Base-by-base conservation (phyloP, 1,140 invertebrate species). In the Pseudomyrmex concolor region DNA sequence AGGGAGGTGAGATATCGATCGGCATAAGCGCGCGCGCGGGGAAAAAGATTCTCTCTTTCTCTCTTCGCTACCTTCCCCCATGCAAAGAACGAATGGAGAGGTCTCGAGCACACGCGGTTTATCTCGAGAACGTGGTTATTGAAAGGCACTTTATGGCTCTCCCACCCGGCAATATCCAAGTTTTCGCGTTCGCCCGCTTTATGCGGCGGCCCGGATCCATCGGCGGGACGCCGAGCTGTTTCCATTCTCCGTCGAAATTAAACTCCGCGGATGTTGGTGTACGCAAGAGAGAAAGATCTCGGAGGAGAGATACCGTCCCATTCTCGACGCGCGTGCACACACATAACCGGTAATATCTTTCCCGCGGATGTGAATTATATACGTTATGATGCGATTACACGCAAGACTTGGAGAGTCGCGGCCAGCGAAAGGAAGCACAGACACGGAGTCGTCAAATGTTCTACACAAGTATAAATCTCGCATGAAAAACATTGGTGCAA, bases 101-200 rank as follows among this genome's bases (percentile, higher is more conserved):
- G 17, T 19, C 7, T 68, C 48, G 66, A 51, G 66, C 76, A 59
- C 76, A 70, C 43, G 76, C 76, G 76, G 76, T 57, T 34, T 78
- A 78, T 78, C 76, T 59, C 54, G 64, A 70, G 76, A n/a, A 70
- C 54, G 57, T 19, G 54, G 76, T 59, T 80, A 80, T 80, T 50
- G 76, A 80, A 59, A 68, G 12, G 19, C 22, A 12, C 66, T 48
- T 80, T 71, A 34, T 71, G 43, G 45, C 12, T 60, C 22, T 48
- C 34, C 34, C 19, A 12, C 54, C 15, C 43, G 19, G 7, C 54
- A 60, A 67, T 71, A 71, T 80, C 55, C 10, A 59, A 78, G 43
- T 50, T 71, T 59, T 34, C 55, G 19, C 25, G n/a, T 17, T n/a
- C 17, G n/a, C 48, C 17, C 43, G 64, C 25, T 34, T 34, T 34